Evolutionary conservation across 2,113 vertebrate species (phyloP).

Genomic region (Forbesichthys papilliferus): DNA sequence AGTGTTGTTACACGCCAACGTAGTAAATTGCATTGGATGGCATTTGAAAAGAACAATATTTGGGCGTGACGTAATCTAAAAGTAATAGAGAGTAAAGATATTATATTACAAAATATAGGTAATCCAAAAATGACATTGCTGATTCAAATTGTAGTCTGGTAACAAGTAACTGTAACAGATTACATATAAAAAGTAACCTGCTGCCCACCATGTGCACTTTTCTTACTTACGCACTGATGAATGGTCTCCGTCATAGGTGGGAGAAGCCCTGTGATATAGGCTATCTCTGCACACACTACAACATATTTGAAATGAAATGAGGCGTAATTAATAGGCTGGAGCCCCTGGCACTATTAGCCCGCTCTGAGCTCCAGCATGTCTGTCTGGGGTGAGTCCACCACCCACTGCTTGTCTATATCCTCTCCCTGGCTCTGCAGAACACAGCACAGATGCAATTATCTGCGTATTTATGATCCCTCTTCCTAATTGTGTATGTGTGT

Average conservation of each 20-base stretch:
- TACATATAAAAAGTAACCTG: no score
- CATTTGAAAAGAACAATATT: no score
- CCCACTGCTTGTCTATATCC: conserved; percentile 43
- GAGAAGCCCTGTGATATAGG: conserved; percentile 3
- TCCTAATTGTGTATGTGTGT: background rate
- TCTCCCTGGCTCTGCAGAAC: conserved; percentile 26
- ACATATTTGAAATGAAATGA: conserved; percentile 51
- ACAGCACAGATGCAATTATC: conserved; percentile 48
- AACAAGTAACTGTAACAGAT: no score
- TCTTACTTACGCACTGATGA: background rate
- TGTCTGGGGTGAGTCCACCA: conserved; percentile 48
- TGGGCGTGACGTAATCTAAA: no score
- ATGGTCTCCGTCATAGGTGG: conserved; percentile 10
- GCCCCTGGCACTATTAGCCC: conserved; percentile 31
- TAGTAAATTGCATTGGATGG: no score
- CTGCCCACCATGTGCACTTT: background rate
- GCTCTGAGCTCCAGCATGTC: conserved; percentile 25
- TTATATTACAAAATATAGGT: no score
- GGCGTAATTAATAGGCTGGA: conserved; percentile 53
- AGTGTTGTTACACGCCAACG: no score
- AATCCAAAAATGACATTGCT: no score
- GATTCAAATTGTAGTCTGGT: no score
- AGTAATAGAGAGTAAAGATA: no score
- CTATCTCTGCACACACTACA: conserved; percentile 34
- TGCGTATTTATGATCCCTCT: conserved; percentile 31